Conservation (phyloP, 2,113 vertebrate genomes). For the Lophotis ruficrista region DNA sequence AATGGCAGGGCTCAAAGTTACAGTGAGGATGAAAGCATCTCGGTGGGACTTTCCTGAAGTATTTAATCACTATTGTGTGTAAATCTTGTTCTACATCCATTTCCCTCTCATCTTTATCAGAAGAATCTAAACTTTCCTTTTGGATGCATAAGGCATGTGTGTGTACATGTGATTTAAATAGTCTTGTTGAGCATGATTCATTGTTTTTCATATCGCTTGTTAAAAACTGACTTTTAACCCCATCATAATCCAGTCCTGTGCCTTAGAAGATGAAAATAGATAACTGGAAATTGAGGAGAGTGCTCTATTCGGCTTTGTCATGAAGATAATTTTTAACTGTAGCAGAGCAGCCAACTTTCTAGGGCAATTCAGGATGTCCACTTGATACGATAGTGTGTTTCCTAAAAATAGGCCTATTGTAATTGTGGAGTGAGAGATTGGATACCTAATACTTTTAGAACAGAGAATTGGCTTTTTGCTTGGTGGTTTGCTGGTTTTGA, state of each 20-base stretch:
- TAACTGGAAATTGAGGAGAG: neutral
- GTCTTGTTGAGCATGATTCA: neutral
- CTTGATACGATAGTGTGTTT: neutral
- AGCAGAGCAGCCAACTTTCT: conserved; percentile 15
- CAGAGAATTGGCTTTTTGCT: neutral
- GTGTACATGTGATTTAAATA: neutral
- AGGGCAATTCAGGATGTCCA: neutral
- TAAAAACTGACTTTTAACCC: neutral
- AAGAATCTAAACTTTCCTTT: neutral
- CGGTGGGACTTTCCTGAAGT: neutral
- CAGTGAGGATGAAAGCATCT: neutral
- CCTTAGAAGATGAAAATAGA: neutral
- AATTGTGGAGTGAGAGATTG: neutral
- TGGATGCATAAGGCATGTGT: neutral
- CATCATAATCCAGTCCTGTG: neutral
- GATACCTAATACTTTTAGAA: neutral
- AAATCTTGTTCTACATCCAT: neutral
- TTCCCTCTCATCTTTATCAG: neutral
- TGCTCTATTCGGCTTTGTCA: neutral
- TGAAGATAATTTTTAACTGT: conserved; percentile 7
- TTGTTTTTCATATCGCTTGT: neutral
- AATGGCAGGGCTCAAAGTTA: neutral
- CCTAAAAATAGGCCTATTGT: conserved; percentile 56
- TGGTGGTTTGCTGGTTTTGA: too few relatives aligned
- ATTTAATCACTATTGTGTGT: neutral